phyloP scores from a whole-genome alignment of 2,113 vertebrate species.

The Megaceryle maxima region DNA sequence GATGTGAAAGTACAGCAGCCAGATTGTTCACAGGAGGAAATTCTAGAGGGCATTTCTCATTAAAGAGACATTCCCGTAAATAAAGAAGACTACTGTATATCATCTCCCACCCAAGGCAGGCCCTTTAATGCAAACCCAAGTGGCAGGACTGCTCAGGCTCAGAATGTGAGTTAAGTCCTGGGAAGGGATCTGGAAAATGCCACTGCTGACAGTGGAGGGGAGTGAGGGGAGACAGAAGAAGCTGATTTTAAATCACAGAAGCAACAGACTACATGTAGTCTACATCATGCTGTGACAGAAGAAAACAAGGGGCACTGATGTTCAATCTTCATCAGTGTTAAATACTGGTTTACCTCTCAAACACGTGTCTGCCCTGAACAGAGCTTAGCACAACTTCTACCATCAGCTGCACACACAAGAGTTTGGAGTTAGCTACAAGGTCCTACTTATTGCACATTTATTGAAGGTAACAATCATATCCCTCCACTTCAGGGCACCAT shows the following conservation, averaged over 20 bases:
- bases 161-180: constrained; percentile 38
- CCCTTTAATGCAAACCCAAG: neutral
- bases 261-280: neutral
- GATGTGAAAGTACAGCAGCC: neutral
- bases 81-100: constrained; percentile 59
- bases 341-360: neutral
- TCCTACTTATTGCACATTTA: neutral
- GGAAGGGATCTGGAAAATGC: constrained; percentile 65
- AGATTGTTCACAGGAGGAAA: neutral
- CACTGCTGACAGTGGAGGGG: constrained; percentile 29
- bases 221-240: neutral
- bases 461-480: neutral
- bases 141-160: constrained; percentile 43
- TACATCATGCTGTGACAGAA: neutral
- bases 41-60: constrained; percentile 17
- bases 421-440: neutral
- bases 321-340: neutral
- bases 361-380: neutral
- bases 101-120: constrained; percentile 34
- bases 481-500: neutral
- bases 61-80: constrained; percentile 50
- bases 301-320: neutral
- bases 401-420: neutral
- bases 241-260: constrained; percentile 24
- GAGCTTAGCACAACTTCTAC: neutral